These are phyloP conservation scores for Microplitis mediator DNA, from an alignment of 1,140 invertebrate genomes.

Conservation along the genomic window DNA sequence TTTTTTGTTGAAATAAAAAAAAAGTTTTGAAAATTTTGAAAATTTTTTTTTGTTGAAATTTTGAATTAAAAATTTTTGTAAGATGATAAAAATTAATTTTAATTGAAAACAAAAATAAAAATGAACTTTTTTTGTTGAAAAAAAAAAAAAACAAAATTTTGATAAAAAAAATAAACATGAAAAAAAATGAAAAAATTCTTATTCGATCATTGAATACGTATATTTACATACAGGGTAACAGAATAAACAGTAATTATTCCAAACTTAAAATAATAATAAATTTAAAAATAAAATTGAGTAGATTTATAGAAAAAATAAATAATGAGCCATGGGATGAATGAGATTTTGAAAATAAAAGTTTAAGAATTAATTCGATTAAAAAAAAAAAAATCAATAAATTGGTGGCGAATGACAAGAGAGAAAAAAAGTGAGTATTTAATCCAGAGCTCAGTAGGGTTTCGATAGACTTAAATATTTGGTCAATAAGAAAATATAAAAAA, in stretches of 20 bases:
- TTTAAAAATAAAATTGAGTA: not conserved
- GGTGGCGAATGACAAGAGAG: conserved; percentile 32
- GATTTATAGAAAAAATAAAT: conserved; percentile 44
- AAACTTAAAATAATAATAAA: conserved; percentile 39
- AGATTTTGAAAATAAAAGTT: conserved; percentile 24
- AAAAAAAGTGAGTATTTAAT: conserved; percentile 35
- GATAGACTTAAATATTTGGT: not conserved
- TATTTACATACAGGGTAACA: conserved; percentile 59
- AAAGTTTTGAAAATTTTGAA: not conserved
- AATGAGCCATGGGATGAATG: conserved; percentile 31
- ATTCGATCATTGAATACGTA: conserved; percentile 41
- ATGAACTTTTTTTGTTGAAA: too few species aligned
- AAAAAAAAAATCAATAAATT: too few species aligned
- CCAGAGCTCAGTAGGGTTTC: not conserved
- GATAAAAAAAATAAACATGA: not conserved
- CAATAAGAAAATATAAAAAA: not conserved
- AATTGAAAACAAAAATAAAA: too few species aligned
- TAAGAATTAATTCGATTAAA: too few species aligned
- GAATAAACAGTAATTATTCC: conserved; percentile 41
- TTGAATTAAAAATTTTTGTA: not conserved
- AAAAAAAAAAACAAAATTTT: not conserved
- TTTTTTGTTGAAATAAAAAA: too few species aligned
- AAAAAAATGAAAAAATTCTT: too few species aligned
- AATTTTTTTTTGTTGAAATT: conserved; percentile 15
- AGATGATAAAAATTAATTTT: too few species aligned